Conservation (phyloP, 2,888 invertebrate species). For the Tetanocera ferruginea region DNA sequence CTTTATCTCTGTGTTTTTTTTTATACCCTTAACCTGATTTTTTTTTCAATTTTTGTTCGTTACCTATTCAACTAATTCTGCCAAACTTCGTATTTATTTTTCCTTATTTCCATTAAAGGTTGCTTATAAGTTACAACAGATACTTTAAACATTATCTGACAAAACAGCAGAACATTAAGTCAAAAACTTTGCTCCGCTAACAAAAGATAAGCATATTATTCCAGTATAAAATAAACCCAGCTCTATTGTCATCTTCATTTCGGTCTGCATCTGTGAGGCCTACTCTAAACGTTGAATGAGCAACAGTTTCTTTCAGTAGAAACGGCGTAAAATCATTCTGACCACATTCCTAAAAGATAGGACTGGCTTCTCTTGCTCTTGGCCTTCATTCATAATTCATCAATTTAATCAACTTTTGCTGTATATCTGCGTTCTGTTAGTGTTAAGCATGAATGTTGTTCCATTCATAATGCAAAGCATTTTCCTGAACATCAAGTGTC, state of each 20-base stretch:
- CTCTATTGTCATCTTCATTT: not conserved
- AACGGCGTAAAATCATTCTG: not conserved
- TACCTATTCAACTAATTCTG: too few relatives aligned
- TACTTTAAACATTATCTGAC: not conserved
- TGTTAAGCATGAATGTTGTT: not conserved
- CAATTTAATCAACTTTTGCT: constrained; percentile 35
- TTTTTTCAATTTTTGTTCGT: too few relatives aligned
- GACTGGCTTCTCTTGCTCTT: not conserved
- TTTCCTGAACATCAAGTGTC: too few relatives aligned
- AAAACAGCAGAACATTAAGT: not conserved
- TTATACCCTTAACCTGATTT: too few relatives aligned
- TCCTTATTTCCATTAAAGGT: too few relatives aligned
- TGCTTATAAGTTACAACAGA: too few relatives aligned
- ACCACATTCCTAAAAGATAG: too few relatives aligned
- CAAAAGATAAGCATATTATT: not conserved
- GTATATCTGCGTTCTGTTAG: not conserved
- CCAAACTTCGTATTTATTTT: too few relatives aligned
- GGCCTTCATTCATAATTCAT: constrained; percentile 12
- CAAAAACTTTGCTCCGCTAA: not conserved
- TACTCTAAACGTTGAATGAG: not conserved
- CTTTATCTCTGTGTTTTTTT: too few relatives aligned
- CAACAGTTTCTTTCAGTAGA: not conserved
- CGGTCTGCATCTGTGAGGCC: not conserved
- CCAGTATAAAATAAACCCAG: not conserved
- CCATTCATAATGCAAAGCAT: too few relatives aligned